Evolutionary conservation across 2,797 vertebrate genomes (phyloP).

Genomic region (Pseudocheirus occidentalis): DNA sequence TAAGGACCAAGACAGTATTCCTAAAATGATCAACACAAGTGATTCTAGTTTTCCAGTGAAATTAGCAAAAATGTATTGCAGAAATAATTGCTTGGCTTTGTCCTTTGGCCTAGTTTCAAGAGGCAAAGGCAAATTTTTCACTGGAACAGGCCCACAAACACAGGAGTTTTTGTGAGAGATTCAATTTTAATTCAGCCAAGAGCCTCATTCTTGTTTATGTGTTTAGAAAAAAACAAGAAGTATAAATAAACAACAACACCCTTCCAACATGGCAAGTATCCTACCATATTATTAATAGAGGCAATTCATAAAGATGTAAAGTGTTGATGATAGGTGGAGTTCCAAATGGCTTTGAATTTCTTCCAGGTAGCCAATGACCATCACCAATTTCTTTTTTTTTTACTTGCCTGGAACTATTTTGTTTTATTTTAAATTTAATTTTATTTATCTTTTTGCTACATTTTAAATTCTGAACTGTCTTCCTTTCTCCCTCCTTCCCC

Average conservation of each 20-base stretch:
- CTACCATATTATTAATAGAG: not conserved
- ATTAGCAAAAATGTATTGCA: not conserved
- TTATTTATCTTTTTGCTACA: not conserved
- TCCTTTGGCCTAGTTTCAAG: conserved; percentile 48
- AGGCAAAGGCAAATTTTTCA: not conserved
- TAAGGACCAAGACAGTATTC: not conserved
- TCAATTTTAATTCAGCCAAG: conserved; percentile 26
- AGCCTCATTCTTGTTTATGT: conserved; percentile 58
- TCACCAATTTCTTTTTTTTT: not conserved
- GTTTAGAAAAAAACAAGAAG: conserved; percentile 53
- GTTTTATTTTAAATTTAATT: not conserved
- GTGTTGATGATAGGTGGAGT: not conserved
- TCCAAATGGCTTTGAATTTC: not conserved
- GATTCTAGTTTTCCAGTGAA: not conserved
- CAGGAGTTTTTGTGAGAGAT: conserved; percentile 25
- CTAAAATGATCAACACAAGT: not conserved
- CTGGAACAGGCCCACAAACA: conserved; percentile 1
- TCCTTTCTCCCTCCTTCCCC: not conserved
- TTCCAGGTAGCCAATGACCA: not conserved
- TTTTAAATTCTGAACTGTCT: not conserved
- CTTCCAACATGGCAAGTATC: not conserved
- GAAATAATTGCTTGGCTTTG: not conserved
- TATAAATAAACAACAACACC: not conserved
- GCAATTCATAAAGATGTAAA: not conserved
- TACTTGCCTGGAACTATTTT: not conserved